Evolutionary conservation across 2,797 vertebrate species (phyloP).

Genomic region (Diceros bicornis): DNA sequence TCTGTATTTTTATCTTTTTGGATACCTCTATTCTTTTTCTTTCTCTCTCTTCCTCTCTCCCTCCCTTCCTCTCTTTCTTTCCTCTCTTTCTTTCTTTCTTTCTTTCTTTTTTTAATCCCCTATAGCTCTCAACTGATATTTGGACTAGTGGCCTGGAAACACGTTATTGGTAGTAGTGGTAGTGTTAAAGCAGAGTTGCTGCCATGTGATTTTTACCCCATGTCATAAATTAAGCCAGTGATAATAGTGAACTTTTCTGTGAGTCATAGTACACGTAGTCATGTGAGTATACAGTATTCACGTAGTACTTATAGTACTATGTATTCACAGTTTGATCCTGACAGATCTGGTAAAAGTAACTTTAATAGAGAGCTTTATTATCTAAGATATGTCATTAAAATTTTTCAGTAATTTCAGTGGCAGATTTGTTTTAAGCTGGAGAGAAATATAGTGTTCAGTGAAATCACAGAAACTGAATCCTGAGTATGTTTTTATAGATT

Average conservation of each 20-base stretch:
- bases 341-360: constrained; percentile 40
- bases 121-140: background rate
- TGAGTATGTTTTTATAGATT: background rate
- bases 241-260: background rate
- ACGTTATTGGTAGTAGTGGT: background rate
- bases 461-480: background rate
- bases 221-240: background rate
- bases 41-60: background rate
- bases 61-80: background rate
- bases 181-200: background rate
- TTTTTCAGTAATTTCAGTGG: constrained; percentile 67
- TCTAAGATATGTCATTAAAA: background rate
- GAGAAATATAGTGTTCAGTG: background rate
- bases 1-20: background rate
- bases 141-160: background rate
- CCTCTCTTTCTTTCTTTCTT: too few relatives aligned
- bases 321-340: background rate
- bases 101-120: too few relatives aligned
- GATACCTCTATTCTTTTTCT: background rate
- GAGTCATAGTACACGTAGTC: background rate
- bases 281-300: background rate
- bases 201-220: background rate
- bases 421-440: constrained; percentile 57
- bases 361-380: constrained; percentile 23
- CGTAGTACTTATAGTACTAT: background rate